Evolutionary conservation across 2,888 invertebrate genomes (phyloP).

Genomic region (Erebia aethiops): DNA sequence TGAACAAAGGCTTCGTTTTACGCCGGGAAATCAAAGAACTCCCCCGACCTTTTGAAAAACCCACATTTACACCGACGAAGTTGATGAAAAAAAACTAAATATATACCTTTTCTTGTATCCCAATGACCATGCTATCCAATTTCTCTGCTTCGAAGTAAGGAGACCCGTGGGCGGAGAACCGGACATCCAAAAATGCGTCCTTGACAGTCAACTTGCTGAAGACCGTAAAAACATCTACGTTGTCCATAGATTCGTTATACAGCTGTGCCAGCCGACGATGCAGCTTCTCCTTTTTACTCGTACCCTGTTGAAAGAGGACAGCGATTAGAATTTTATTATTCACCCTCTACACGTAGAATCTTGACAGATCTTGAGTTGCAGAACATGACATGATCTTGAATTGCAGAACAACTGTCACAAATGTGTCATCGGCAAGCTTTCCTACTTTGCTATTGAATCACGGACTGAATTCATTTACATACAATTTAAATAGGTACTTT

Average conservation of each 20-base stretch:
- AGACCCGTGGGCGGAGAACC: slow-evolving; percentile 96
- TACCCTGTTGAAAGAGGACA: slow-evolving; percentile 66
- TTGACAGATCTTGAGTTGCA: no score
- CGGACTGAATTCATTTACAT: background rate
- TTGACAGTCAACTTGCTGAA: slow-evolving; percentile 86
- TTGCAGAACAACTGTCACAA: slow-evolving; percentile 5
- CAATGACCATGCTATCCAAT: slow-evolving; percentile 92
- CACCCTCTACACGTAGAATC: background rate
- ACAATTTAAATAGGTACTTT: background rate
- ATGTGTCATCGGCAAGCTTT: slow-evolving; percentile 11
- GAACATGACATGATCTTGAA: slow-evolving; percentile 2
- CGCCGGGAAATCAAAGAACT: no score
- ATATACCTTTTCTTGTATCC: slow-evolving; percentile 85
- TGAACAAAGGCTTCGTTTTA: no score
- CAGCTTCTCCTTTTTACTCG: slow-evolving; percentile 89
- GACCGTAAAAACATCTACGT: slow-evolving; percentile 97
- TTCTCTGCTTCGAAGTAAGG: slow-evolving; percentile 95
- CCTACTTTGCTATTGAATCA: background rate
- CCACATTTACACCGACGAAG: no score
- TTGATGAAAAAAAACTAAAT: no score
- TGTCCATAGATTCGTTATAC: slow-evolving; percentile 89
- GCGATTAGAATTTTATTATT: slow-evolving; percentile 10
- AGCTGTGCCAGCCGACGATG: slow-evolving; percentile 82
- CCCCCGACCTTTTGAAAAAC: no score
- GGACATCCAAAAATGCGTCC: slow-evolving; percentile 89